Base-by-base conservation (phyloP, 2,113 vertebrate species). In the Tragelaphus scriptus region DNA sequence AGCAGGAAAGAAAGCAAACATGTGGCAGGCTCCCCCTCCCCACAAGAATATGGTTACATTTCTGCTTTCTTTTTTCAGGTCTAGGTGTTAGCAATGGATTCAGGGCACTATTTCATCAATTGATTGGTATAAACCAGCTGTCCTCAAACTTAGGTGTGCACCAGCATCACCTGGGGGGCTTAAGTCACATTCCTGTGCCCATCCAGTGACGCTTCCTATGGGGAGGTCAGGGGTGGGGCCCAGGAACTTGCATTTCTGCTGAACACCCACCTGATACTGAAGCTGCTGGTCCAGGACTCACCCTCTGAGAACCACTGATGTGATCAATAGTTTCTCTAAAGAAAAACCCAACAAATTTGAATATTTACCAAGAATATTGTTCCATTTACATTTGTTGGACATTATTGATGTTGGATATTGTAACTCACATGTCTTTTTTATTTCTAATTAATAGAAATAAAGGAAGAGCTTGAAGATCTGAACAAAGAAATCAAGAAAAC, bases 401-500 rank as follows among this genome's bases (percentile, higher is more conserved):
- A 0, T 36, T 28, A 2, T 6, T 63, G 32, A 6, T 30, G 17
- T 44, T 17, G 71, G 32, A 5, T 59, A 11, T 26, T 56, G 25
- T 6, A 44, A 49, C 94, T 97, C 47, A 96, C 32, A 4, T 55
- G 3, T 19, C 68, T 59, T 79, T 5, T 92, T 86, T 40, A 58
- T 59, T 90, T 55, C 85, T 56, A 4, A n/a, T 85, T 93, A 96
- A 61, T 98, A 99, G 99, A 98, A 98, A 99, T 99, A 75, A 99
- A 99, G 98, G 99, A 99, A 91, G 99, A 99, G 81, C 99, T 99
- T 32, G 99, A 99, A 97, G 99, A 99, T 47, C 97, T 99, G 97
- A 99, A 99, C 96, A 99, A 98, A 81, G 99, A 99, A 95, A 99
- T 99, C 98, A 99, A 99, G 99, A 99, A 99, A 94, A 99, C 99